Base-by-base conservation (phyloP, 1,140 invertebrate species). In the Harpegnathos saltator region DNA sequence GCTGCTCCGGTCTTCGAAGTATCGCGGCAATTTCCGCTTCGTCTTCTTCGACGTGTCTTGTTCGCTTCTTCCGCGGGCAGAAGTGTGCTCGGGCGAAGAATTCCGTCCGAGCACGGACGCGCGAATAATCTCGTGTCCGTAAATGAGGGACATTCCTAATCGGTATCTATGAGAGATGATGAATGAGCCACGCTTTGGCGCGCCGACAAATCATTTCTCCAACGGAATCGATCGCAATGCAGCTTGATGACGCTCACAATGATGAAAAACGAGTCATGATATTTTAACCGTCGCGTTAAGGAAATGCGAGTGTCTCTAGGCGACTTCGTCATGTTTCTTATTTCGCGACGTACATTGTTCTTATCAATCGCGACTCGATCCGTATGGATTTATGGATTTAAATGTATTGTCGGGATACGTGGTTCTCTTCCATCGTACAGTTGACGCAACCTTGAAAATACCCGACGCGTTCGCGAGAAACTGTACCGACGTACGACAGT, bases 11-110 rank as follows among this genome's bases (percentile, higher is more conserved):
- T 85, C 17, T 58, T 19, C 38, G 15, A 54, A 24, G 52, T 63
- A 11, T 52, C 61, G 29, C 56, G n/a, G 69, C 81, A 86, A 86
- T 86, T 86, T 86, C 85, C 83, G 83, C 44, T 78, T 62, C 33
- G 29, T 48, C 48, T 38, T 29, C 58, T 73, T 17, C 26, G 84
- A 62, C 50, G 17, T 48, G 17, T 33, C 38, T 9, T 11, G 7
- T 29, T 58, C 7, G 15, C 17, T 22, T 24, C 29, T 22, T 71
- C 38, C 50, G 7, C 12, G 52, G 26, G 33, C 24, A 5, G 26
- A 71, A 56, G 26, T 14, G 3, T 29, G 69, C 5, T n/a, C 29
- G 29, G 14, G 11, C 3, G 56, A 38, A 72, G 26, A 15, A 72
- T 29, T 56, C n/a, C 12, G 52, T 12, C 19, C 7, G 29, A 7